These are phyloP conservation scores for Sphaerophoria rueppellii DNA, from an alignment of 2,888 invertebrate genomes.

Conservation along the genomic window DNA sequence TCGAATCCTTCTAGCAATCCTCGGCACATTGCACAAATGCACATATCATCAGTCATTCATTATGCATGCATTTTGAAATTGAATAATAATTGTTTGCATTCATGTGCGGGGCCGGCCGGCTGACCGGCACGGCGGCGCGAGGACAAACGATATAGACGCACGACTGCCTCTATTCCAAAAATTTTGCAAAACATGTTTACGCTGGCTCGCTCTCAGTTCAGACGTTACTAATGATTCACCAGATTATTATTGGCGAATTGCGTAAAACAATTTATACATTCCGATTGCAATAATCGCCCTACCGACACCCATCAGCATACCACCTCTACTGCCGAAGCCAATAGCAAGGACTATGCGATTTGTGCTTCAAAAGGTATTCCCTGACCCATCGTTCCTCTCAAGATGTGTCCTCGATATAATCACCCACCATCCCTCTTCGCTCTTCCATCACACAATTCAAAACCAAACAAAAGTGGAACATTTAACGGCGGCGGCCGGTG, in stretches of 20 bases:
- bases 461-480: conserved; percentile 64
- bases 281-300: conserved; percentile 29
- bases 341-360: too few species aligned
- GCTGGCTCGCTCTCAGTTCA: conserved; percentile 32
- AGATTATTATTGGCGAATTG: conserved; percentile 58
- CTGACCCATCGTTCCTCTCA: conserved; percentile 3
- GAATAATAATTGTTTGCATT: conserved; percentile 21
- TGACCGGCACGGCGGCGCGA: not conserved
- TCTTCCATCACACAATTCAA: conserved; percentile 26
- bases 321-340: too few species aligned
- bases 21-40: not conserved
- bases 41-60: not conserved
- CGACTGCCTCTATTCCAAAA: not conserved
- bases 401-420: conserved; percentile 22
- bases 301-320: not conserved
- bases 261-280: conserved; percentile 65
- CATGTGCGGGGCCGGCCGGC: not conserved
- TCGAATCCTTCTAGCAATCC: not conserved
- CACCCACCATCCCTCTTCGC: conserved; percentile 12
- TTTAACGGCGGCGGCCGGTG: not conserved
- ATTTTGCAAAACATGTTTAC: conserved; percentile 68
- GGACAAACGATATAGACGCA: not conserved
- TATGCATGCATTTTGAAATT: conserved; percentile 7
- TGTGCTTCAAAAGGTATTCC: conserved; percentile 7
- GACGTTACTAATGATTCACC: conserved; percentile 64